Evolutionary conservation across 2,797 vertebrate genomes (phyloP).

Genomic region (Mastacembelus armatus): DNA sequence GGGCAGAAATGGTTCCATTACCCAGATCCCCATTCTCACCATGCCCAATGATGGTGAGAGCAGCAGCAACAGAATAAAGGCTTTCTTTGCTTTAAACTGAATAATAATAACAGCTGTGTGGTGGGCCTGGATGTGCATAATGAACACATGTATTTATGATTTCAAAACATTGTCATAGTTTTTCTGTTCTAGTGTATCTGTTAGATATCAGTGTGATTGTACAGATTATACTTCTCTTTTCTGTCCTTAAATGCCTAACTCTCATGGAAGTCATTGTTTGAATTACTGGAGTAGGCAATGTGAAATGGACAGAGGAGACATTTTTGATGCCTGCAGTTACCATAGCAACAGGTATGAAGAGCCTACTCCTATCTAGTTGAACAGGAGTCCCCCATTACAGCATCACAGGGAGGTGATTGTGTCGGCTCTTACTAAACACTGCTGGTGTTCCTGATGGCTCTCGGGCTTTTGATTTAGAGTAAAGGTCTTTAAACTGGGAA

Average conservation of each 20-base stretch:
- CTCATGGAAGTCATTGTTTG: conserved; percentile 28
- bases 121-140: not conserved
- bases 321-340: conserved; percentile 69
- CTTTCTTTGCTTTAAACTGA: not conserved
- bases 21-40: conserved; percentile 89
- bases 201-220: not conserved
- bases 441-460: conserved; percentile 21
- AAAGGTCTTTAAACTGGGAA: conserved; percentile 19
- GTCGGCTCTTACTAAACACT: conserved; percentile 39
- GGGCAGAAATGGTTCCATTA: conserved; percentile 88
- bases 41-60: conserved; percentile 89
- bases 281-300: conserved; percentile 4
- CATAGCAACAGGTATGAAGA: conserved; percentile 74
- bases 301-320: conserved; percentile 32
- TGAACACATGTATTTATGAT: not conserved
- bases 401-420: conserved; percentile 52
- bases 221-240: not conserved
- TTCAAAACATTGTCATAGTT: not conserved
- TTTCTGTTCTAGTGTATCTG: not conserved
- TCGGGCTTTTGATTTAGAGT: conserved; percentile 18
- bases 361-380: conserved; percentile 59
- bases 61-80: not conserved
- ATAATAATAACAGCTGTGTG: not conserved
- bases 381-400: conserved; percentile 56
- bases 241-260: not conserved